Evolutionary conservation across 2,797 vertebrate genomes (phyloP).

Genomic region (Pantherophis vulpinus): DNA sequence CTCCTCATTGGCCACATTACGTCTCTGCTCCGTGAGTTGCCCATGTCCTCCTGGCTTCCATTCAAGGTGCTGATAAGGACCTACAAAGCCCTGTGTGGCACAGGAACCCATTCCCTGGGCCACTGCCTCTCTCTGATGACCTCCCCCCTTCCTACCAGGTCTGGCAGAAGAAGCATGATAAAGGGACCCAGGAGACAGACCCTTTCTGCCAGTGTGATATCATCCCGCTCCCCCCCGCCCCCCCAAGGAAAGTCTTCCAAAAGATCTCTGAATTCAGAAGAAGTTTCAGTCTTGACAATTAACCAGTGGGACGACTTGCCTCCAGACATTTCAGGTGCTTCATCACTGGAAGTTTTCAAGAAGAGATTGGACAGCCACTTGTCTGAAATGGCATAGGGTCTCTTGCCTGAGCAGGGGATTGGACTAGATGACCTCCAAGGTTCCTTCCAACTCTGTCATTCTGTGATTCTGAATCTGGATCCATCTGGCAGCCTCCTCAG

Average conservation of each 20-base stretch:
- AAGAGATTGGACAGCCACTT: no score
- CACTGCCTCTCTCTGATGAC: no score
- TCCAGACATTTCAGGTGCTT: no score
- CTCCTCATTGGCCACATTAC: not conserved
- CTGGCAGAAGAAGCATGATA: no score
- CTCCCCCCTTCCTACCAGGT: no score
- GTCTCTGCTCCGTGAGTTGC: not conserved
- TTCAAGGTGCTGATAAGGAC: no score
- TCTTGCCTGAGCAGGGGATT: not conserved
- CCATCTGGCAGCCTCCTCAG: not conserved
- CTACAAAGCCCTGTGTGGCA: no score
- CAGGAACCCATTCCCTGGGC: no score
- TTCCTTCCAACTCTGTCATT: not conserved
- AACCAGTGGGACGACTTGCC: no score
- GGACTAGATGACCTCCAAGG: not conserved
- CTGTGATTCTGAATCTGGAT: not conserved
- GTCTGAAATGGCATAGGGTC: not conserved
- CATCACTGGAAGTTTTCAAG: no score
- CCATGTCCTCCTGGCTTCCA: not conserved
- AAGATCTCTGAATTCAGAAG: not conserved
- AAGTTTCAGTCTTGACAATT: not conserved
- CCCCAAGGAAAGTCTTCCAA: not conserved
- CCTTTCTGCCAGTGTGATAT: not conserved
- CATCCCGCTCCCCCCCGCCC: no score
- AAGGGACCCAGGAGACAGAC: no score